phyloP scores from a whole-genome alignment of 2,888 invertebrate genomes.

The Eupithecia centaureata region DNA sequence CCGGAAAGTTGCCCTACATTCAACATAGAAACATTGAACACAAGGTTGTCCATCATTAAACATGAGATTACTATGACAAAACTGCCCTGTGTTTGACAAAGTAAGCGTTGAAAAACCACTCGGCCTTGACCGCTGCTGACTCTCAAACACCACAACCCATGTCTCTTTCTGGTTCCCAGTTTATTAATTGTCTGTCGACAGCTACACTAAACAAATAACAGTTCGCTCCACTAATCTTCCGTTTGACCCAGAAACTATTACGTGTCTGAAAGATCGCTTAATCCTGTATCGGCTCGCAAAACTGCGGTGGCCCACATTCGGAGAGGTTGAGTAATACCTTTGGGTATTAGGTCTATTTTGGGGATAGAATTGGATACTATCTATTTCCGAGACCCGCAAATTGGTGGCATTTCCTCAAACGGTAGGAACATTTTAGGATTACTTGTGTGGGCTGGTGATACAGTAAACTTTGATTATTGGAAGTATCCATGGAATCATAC shows the following conservation, averaged over 20 bases:
- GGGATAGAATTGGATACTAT: constrained; percentile 18
- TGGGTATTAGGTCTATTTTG: constrained; percentile 33
- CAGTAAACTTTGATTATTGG: constrained; percentile 1
- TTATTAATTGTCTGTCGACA: constrained; percentile 28
- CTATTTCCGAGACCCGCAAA: constrained; percentile 9
- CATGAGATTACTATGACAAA: constrained; percentile 5
- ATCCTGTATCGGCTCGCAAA: constrained; percentile 50
- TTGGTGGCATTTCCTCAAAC: neutral
- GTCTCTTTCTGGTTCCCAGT: constrained; percentile 13
- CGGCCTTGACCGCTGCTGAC: constrained; percentile 17
- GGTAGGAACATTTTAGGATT: neutral
- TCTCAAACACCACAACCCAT: constrained; percentile 14
- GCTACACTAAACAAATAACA: constrained; percentile 19
- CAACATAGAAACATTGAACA: constrained; percentile 19
- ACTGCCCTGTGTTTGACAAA: constrained; percentile 8
- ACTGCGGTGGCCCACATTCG: constrained; percentile 47
- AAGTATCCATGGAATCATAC: neutral
- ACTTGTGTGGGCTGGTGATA: neutral
- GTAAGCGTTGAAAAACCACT: constrained; percentile 8
- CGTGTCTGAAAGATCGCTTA: constrained; percentile 48
- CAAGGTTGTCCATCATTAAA: constrained; percentile 29
- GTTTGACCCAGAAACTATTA: constrained; percentile 51
- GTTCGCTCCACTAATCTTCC: constrained; percentile 47
- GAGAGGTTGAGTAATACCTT: constrained; percentile 43
- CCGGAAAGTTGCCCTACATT: neutral